Evolutionary conservation across 2,797 vertebrate species (phyloP), one percentile per base, ranked within the genome.

Genomic region (Sardinella longiceps): DNA sequence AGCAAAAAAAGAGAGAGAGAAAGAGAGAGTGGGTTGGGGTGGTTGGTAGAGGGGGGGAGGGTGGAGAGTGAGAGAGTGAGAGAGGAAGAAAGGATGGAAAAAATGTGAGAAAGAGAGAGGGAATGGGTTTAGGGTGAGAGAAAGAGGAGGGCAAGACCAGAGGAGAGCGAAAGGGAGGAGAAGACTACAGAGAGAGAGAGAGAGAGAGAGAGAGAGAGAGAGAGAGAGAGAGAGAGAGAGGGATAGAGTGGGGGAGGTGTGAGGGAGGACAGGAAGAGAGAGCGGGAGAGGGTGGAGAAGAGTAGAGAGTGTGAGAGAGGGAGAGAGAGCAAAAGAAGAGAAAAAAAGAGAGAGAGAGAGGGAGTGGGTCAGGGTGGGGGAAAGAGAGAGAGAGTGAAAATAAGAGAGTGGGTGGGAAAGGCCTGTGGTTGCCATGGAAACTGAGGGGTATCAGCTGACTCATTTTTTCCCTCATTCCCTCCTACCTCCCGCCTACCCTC

Each of bases 361-460:
- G 80, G 80, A 85, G 80, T 74, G 33, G 33, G 66, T 74, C 33
- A 77, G 70, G 70, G 70, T 77, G 70, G 70, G 70, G 70, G 63
- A 70, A 12, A 9, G 28, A 60, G n/a, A n/a, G n/a, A n/a, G n/a
- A n/a, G n/a, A n/a, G 30, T 5, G 14, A 70, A 83, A 84, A 60
- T 14, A 83, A 82, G 58, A 85, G 91, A 94, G 92, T 92, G 94
- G 92, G 92, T 92, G 92, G 92, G 94, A 95, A 95, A 93, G 93
- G 93, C 92, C 93, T 91, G 50, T 39, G 43, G 95, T 95, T 95
- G 88, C 92, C 92, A 96, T 95, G 94, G 94, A 94, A 96, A 96
- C 95, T 94, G 92, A 92, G 94, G 93, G 92, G 90, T 91, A 92
- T 94, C 94, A 92, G 92, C 92, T 95, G 94, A 94, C 93, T 94